Evolutionary conservation across 2,113 vertebrate genomes (phyloP).

Genomic region (Charadrius vociferus): DNA sequence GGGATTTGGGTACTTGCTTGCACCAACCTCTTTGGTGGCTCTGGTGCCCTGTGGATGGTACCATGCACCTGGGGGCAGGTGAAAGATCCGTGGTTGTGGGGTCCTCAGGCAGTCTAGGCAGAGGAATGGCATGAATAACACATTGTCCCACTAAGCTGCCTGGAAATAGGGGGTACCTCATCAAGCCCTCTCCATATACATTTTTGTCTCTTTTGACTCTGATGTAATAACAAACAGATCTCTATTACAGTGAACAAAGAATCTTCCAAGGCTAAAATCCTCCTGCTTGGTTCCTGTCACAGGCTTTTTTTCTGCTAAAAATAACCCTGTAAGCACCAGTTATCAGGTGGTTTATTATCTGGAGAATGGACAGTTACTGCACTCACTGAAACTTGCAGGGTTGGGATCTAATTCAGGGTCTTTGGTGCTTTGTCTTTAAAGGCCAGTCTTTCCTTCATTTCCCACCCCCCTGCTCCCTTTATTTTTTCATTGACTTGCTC

Average conservation of each 20-base stretch:
- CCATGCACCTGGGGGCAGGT: background rate
- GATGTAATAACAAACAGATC: background rate
- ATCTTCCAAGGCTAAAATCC: background rate
- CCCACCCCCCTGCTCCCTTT: too few species aligned
- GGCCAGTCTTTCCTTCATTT: background rate
- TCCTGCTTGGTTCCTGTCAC: background rate
- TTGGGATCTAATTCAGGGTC: background rate
- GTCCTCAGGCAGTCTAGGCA: background rate
- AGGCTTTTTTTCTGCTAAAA: background rate
- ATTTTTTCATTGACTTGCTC: background rate
- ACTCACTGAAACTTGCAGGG: background rate
- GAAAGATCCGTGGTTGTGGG: background rate
- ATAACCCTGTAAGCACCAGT: background rate
- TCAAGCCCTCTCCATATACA: accelerated
- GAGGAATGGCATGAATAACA: background rate
- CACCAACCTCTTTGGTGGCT: background rate
- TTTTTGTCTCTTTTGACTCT: background rate
- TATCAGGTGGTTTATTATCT: background rate
- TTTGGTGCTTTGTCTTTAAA: background rate
- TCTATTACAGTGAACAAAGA: background rate
- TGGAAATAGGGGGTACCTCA: background rate
- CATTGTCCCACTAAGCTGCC: background rate
- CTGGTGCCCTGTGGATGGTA: background rate
- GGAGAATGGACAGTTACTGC: background rate
- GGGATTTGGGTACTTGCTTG: background rate